These are phyloP conservation scores for Scaptomyza graminum DNA, from an alignment of 1,140 invertebrate species.

Conservation along the genomic window DNA sequence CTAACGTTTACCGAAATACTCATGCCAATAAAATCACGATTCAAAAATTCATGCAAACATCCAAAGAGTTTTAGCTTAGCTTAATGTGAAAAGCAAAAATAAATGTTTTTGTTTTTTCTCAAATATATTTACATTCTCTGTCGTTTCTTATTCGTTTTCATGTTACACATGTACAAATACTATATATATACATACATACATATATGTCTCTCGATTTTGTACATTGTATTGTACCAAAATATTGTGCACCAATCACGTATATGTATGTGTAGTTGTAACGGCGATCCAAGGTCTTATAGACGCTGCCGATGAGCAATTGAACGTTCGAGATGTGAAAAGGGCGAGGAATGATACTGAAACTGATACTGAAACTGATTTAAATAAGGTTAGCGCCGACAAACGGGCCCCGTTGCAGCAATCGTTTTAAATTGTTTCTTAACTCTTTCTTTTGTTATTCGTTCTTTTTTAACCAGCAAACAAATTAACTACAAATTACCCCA, in stretches of 20 bases:
- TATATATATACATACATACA: constrained; percentile 20
- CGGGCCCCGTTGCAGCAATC: constrained; percentile 68
- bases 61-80: constrained; percentile 8
- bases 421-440: constrained; percentile 57
- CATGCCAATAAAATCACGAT: background rate
- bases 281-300: constrained; percentile 84
- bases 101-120: constrained; percentile 3
- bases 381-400: constrained; percentile 78
- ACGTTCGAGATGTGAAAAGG: constrained; percentile 77
- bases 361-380: constrained; percentile 73
- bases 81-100: constrained; percentile 1
- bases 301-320: constrained; percentile 84
- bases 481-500: constrained; percentile 20
- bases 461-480: constrained; percentile 63
- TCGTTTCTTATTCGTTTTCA: constrained; percentile 33
- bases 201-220: constrained; percentile 16
- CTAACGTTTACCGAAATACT: constrained; percentile 6
- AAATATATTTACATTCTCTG: constrained; percentile 19
- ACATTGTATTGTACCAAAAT: background rate
- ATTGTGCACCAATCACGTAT: constrained; percentile 7
- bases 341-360: constrained; percentile 69
- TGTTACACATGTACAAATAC: constrained; percentile 10
- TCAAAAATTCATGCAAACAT: constrained; percentile 5
- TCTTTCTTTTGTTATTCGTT: constrained; percentile 35
- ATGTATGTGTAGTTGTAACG: constrained; percentile 74